phyloP scores from a whole-genome alignment of 1,140 invertebrate genomes.

The Melipona quadrifasciata region DNA sequence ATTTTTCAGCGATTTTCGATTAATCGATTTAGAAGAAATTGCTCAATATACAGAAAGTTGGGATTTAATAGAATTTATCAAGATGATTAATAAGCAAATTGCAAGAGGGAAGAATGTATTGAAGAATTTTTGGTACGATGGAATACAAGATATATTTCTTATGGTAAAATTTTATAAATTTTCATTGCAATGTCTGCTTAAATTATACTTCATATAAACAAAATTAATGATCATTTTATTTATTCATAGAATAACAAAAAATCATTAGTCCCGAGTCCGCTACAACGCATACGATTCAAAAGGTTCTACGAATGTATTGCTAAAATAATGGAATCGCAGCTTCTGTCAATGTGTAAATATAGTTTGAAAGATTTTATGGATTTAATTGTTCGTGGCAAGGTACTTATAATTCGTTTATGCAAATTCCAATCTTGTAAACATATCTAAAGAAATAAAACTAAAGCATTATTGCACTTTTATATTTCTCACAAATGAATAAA shows the following conservation, averaged over 20 bases:
- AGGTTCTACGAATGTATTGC: conserved; percentile 92
- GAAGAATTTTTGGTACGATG: conserved; percentile 84
- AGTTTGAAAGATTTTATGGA: conserved; percentile 90
- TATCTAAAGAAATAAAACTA: neutral
- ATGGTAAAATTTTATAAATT: conserved; percentile 54
- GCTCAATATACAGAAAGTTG: conserved; percentile 82
- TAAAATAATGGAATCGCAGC: conserved; percentile 93
- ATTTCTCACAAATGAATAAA: neutral
- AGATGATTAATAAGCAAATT: conserved; percentile 81
- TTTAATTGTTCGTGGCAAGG: conserved; percentile 83
- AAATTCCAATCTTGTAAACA: neutral
- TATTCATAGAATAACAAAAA: conserved; percentile 87
- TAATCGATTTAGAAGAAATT: conserved; percentile 76
- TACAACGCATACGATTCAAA: conserved; percentile 86
- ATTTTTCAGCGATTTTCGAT: conserved; percentile 68
- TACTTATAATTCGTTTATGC: conserved; percentile 10
- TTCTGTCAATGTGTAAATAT: conserved; percentile 89
- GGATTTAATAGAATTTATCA: conserved; percentile 84
- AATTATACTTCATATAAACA: neutral
- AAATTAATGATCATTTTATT: neutral
- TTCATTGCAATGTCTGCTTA: neutral
- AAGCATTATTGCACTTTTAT: neutral
- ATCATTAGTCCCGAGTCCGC: conserved; percentile 88
- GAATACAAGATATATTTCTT: conserved; percentile 84
- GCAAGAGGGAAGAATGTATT: conserved; percentile 82